Evolutionary conservation across 2,113 vertebrate genomes (phyloP), one percentile per base, ranked within the genome.

Genomic region (Chaetorhynchus papuensis): DNA sequence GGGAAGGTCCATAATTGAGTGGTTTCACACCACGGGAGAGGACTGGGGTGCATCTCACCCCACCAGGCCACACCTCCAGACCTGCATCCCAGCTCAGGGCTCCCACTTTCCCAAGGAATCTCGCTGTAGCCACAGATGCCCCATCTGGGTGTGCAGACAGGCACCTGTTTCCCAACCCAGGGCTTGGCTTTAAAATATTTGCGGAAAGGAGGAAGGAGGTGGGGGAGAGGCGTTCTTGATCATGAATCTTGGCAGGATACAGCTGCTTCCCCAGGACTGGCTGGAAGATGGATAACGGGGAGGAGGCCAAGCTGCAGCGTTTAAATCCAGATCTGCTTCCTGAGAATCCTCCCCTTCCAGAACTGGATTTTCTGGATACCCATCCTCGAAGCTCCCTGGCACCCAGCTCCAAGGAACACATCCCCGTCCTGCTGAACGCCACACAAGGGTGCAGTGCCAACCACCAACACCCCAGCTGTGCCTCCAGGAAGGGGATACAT

Each of bases 161-260:
- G 41, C 70, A 72, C 78, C 83, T 91, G 92, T 70, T 70, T 88
- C 83, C 66, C 71, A 66, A 8, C 11, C 18, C 17, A 1, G 60
- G 30, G 35, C 23, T 21, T 30, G 83, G 68, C 47, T 78, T 71
- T 78, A 60, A 86, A 93, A 37, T 87, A 56, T 89, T 96, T 93
- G 60, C 90, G 52, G 13, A 42, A 90, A 63, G 79, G 69, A 96
- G 80, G 75, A 60, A 94, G 83, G 83, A 94, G 96, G 79, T 96
- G 83, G 64, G 35, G 56, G 79, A 92, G 83, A 96, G 79, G 88
- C 14, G 6, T 86, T 90, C 64, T 90, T 68, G 71, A 65, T 93
- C 85, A 35, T 94, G 90, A 90, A 96, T 95, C 94, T 53, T 90
- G 90, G 92, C 93, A 95, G 93, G 79, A 86, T 59, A 81, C 82